phyloP scores from a whole-genome alignment of 2,113 vertebrate species.

The Ptilorrhoa leucosticta region DNA sequence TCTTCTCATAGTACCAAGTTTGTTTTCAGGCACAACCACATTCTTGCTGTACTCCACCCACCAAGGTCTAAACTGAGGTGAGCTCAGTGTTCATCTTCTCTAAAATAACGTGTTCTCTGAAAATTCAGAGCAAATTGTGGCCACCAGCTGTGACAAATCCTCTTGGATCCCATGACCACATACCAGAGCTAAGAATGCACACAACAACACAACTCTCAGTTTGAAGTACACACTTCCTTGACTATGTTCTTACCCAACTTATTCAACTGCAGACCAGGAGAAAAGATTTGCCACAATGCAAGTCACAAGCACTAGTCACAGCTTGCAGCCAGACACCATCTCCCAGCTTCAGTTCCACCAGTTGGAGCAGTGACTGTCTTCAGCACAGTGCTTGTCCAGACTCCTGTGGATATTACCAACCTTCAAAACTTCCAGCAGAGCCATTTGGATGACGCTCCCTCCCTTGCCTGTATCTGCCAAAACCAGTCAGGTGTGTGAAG shows the following conservation, averaged over 20 bases:
- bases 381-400: not conserved
- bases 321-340: not conserved
- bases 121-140: not conserved
- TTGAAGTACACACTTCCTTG: not conserved
- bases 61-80: not conserved
- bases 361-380: not conserved
- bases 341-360: not conserved
- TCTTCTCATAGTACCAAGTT: not conserved
- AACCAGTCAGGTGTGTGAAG: not conserved
- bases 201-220: not conserved
- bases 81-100: not conserved
- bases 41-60: not conserved
- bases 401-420: not conserved
- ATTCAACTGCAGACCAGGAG: not conserved
- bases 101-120: not conserved
- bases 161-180: not conserved
- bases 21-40: not conserved
- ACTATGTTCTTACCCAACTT: not conserved
- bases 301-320: not conserved
- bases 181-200: not conserved
- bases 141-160: not conserved
- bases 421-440: not conserved
- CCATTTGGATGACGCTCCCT: not conserved
- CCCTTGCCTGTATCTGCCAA: not conserved
- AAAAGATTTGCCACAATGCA: not conserved